phyloP scores from a whole-genome alignment of 2,113 vertebrate species.

The Oxyura jamaicensis region DNA sequence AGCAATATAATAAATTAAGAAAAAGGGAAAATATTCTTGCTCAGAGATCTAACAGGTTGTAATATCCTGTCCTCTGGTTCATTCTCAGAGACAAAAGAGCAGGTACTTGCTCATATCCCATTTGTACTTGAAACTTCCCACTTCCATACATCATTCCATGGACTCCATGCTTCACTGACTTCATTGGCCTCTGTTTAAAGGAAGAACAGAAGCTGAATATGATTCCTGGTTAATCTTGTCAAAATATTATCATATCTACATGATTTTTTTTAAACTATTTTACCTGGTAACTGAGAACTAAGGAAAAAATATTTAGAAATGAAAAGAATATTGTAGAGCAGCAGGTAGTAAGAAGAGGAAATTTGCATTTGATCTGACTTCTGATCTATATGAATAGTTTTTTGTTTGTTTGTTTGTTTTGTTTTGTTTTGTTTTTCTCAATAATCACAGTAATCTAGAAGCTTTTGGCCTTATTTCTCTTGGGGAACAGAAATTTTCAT shows the following conservation, averaged over 20 bases:
- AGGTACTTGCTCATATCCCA: neutral
- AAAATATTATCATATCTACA: neutral
- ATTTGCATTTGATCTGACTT: neutral
- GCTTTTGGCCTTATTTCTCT: neutral
- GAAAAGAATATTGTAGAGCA: neutral
- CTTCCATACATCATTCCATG: neutral
- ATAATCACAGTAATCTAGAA: neutral
- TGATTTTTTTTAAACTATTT: neutral
- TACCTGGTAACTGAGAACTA: neutral
- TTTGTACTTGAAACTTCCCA: neutral
- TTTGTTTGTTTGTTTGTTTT: too few species aligned
- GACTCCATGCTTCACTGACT: neutral
- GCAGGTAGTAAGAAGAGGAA: neutral
- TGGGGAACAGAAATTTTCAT: neutral
- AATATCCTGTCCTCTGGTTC: neutral
- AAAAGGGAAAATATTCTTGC: neutral
- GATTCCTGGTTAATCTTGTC: neutral
- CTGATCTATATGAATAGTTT: too few species aligned
- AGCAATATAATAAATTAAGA: neutral
- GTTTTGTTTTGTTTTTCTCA: neutral
- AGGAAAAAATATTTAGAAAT: neutral
- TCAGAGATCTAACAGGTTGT: neutral
- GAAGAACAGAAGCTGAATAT: neutral
- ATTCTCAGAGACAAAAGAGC: neutral
- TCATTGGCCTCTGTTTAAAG: neutral